Evolutionary conservation across 2,113 vertebrate genomes (phyloP).

Genomic region (Silurus meridionalis): DNA sequence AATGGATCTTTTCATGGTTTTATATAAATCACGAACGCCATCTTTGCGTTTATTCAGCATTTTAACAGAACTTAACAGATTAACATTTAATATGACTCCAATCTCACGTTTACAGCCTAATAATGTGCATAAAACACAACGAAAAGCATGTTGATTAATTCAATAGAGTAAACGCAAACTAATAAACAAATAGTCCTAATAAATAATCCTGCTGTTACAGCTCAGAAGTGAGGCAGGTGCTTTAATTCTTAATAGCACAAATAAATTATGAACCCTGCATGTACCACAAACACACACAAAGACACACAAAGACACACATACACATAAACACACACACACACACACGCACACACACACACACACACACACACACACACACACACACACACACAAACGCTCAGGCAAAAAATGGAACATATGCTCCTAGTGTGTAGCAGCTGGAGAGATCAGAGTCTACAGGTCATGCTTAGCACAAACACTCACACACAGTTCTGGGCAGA

Average conservation of each 20-base stretch:
- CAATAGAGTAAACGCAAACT: too few relatives aligned
- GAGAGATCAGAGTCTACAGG: conserved; percentile 76
- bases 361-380: conserved; percentile 26
- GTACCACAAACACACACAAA: not conserved
- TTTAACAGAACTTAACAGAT: not conserved
- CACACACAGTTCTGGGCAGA: not conserved
- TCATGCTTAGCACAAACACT: conserved; percentile 66
- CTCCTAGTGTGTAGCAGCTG: conserved; percentile 69
- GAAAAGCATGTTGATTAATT: not conserved
- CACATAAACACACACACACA: conserved; percentile 33
- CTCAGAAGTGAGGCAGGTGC: conserved; percentile 13
- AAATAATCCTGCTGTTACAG: not conserved
- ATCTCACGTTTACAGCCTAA: too few relatives aligned
- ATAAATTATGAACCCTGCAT: conserved; percentile 57
- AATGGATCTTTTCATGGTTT: too few relatives aligned
- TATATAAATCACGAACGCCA: too few relatives aligned
- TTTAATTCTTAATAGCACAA: conserved; percentile 55
- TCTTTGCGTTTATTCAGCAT: not conserved
- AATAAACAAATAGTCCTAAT: not conserved
- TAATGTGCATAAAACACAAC: not conserved
- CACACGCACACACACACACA: conserved; percentile 13
- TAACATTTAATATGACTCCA: not conserved
- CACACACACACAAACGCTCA: conserved; percentile 2
- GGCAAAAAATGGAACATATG: conserved; percentile 69
- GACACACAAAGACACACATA: conserved; percentile 23